These are phyloP conservation scores for Clostera curtula DNA, from an alignment of 2,888 invertebrate species.

Conservation along the genomic window DNA sequence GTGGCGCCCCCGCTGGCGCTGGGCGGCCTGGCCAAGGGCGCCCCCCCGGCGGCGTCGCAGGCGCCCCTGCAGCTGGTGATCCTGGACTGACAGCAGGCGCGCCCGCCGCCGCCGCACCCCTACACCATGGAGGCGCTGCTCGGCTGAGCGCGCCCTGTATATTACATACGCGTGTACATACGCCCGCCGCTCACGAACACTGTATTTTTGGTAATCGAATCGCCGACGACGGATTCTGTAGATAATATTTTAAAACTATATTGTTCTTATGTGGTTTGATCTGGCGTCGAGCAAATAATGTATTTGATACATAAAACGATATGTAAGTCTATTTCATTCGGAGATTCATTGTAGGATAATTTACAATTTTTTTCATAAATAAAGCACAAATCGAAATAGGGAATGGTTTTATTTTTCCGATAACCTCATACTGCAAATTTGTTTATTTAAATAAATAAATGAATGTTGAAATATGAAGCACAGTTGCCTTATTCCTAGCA, in stretches of 20 bases:
- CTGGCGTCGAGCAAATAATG: constrained; percentile 72
- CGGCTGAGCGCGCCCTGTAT: constrained; percentile 59
- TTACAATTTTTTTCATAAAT: constrained; percentile 81
- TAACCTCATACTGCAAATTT: not conserved
- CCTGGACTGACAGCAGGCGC: constrained; percentile 81
- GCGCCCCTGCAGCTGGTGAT: constrained; percentile 80
- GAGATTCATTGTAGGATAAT: constrained; percentile 79
- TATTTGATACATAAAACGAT: constrained; percentile 75
- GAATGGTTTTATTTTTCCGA: constrained; percentile 50
- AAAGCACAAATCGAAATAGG: constrained; percentile 76
- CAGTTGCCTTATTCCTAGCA: too few relatives aligned
- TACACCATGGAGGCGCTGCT: constrained; percentile 80
- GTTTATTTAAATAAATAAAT: not conserved
- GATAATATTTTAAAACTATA: constrained; percentile 74
- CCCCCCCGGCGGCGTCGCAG: constrained; percentile 19
- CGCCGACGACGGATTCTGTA: constrained; percentile 72
- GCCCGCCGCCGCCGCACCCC: constrained; percentile 67
- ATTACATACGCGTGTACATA: constrained; percentile 61
- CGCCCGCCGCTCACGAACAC: constrained; percentile 39
- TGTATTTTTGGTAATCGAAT: constrained; percentile 72
- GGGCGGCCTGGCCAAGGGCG: constrained; percentile 79
- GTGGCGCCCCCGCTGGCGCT: constrained; percentile 25
- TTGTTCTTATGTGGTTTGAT: constrained; percentile 74
- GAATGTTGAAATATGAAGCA: too few relatives aligned
- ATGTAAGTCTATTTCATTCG: constrained; percentile 76